Conservation (phyloP, 2,888 invertebrate genomes). For the Lithophane ornitopus region DNA sequence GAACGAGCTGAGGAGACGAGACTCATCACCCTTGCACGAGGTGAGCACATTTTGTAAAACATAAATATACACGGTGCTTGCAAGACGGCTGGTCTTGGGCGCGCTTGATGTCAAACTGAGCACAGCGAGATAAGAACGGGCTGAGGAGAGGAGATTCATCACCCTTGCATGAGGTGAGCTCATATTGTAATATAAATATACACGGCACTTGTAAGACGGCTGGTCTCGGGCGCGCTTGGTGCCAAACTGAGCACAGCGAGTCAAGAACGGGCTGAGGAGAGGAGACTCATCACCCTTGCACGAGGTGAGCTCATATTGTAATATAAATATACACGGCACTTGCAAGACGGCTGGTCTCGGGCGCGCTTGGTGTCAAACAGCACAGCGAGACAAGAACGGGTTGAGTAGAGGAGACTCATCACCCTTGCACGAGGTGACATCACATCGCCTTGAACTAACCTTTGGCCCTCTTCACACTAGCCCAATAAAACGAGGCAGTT, state of each 20-base stretch:
- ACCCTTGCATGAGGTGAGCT: slow-evolving; percentile 92
- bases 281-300: slow-evolving; percentile 94
- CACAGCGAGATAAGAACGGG: slow-evolving; percentile 94
- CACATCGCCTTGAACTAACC: no score
- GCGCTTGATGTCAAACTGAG: slow-evolving; percentile 95
- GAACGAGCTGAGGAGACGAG: slow-evolving; percentile 95
- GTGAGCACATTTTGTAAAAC: slow-evolving; percentile 72
- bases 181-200: no score
- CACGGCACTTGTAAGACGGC: slow-evolving; percentile 95
- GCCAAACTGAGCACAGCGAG: slow-evolving; percentile 93
- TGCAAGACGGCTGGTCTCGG: slow-evolving; percentile 95
- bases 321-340: slow-evolving; percentile 96
- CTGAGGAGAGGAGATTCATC: slow-evolving; percentile 94
- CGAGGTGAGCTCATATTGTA: slow-evolving; percentile 67
- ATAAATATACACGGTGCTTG: slow-evolving; percentile 96
- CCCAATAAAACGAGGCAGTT: not conserved
- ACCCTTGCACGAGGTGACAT: slow-evolving; percentile 72
- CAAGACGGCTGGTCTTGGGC: slow-evolving; percentile 95
- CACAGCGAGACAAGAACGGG: slow-evolving; percentile 94
- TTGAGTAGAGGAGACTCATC: slow-evolving; percentile 94
- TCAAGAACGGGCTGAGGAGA: slow-evolving; percentile 95
- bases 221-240: slow-evolving; percentile 96
- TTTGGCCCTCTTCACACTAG: no score
- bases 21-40: slow-evolving; percentile 93
- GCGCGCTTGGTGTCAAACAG: slow-evolving; percentile 95